Evolutionary conservation across 2,888 invertebrate species (phyloP), one percentile per base, ranked within the genome.

Genomic region (Hemaris fuciformis): DNA sequence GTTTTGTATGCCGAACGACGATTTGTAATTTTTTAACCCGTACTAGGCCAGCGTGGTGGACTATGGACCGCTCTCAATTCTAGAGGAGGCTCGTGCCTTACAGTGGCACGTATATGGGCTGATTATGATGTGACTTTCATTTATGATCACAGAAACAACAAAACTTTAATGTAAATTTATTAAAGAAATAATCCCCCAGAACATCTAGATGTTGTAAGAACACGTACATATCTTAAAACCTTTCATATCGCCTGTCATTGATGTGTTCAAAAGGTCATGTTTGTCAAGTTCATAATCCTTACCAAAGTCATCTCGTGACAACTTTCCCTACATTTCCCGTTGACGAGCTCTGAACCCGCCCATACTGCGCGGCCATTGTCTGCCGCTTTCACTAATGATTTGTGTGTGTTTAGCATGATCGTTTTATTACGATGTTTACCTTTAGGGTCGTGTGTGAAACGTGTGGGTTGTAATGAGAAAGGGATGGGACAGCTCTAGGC

Each of bases 361-460:
- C 46, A 46, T 46, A 10, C 27, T 8, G 45, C 10, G n/a, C n/a
- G n/a, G n/a, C 18, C 38, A 61, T 66, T 43, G 43, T 60, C 60
- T 62, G 57, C 63, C 45, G 59, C 62, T 64, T 66, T 67, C 65
- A 59, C 66, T 64, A 22, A 38, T 57, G 38, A 57, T 57, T 61
- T 57, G 20, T 20, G 46, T 53, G 31, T 57, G 57, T 45, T 61
- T 34, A 25, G 25, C 34, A 38, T 43, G 34, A 46, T 61, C 42
- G 56, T 27, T 38, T 22, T 45, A 57, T 61, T 57, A 45, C 15
- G 31, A 34, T 27, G 53, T 53, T 53, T 53, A 31, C 18, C 23
- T 46, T 10, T 10, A 46, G 20, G 48, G 38, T 60, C 38, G 25
- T 18, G 18, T 53, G 41, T 34, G n/a, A 3, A 38, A 41, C 15